Evolutionary conservation across 2,888 invertebrate species (phyloP).

Genomic region (Caenorhabditis macrosperma): DNA sequence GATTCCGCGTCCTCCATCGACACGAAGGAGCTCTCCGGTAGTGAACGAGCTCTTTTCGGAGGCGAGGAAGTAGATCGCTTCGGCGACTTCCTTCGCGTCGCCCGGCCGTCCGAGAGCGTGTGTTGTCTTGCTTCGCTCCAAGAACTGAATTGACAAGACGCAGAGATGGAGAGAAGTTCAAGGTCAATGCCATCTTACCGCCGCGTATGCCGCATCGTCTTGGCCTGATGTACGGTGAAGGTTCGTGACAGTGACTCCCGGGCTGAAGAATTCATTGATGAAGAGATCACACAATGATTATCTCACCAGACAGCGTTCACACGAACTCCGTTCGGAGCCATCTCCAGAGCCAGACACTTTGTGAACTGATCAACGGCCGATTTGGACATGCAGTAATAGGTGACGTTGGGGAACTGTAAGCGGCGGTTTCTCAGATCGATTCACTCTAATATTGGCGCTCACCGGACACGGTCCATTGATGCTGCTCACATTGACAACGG

Average conservation of each 20-base stretch:
- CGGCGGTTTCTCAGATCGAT: background rate
- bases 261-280: constrained; percentile 82
- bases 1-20: constrained; percentile 89
- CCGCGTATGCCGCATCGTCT: constrained; percentile 87
- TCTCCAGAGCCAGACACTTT: constrained; percentile 89
- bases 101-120: constrained; percentile 86
- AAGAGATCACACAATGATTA: background rate
- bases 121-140: constrained; percentile 89
- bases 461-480: constrained; percentile 90
- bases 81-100: constrained; percentile 83
- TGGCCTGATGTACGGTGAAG: constrained; percentile 91
- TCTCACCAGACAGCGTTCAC: constrained; percentile 89
- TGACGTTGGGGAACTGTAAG: constrained; percentile 87
- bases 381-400: constrained; percentile 92
- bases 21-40: constrained; percentile 91
- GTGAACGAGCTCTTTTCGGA: constrained; percentile 90
- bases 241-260: constrained; percentile 92
- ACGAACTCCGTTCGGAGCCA: constrained; percentile 84
- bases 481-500: constrained; percentile 93
- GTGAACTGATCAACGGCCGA: constrained; percentile 95
- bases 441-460: too few relatives aligned
- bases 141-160: constrained; percentile 85
- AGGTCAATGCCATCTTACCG: constrained; percentile 79
- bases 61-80: constrained; percentile 92
- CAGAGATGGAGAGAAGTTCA: constrained; percentile 11